Base-by-base conservation (phyloP, 2,113 vertebrate species). In the Platycercus adscitus region DNA sequence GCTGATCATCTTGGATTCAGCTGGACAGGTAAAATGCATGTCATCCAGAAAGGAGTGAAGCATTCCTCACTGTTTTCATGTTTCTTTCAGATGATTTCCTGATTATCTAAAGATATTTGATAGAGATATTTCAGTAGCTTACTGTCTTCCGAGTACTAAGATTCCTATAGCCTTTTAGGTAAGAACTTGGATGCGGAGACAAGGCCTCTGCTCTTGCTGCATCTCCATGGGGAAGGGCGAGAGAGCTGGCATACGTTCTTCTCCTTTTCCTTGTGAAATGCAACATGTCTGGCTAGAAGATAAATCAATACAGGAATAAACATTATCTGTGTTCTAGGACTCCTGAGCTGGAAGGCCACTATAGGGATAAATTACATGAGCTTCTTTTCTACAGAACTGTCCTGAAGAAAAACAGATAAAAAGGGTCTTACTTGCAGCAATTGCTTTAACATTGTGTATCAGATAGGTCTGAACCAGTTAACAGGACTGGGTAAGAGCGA, bases 1-100 rank as follows among this genome's bases (percentile, higher is more conserved):
- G 99, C 99, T 8, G 99, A 99, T 97, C 99, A 99, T 75, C 98
- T 99, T 89, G 99, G 99, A 97, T 99, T 99, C 98, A 99, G 99
- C 96, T 99, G 99, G 99, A 99, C 99, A 95, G 99, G 99, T 99
- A 98, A 97, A 82, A 78, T 11, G 17, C 73, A 28, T 0, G 1
- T 21, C 6, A 4, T 26, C 80, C 18, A 14, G 58, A 82, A 68
- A 60, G 47, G 41, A 72, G 37, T 9, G 50, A 16, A 73, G 10
- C 9, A 10, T 35, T 80, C 44, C 41, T 44, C 47, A 5, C 12
- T 71, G 21, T 37, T 52, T 50, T 39, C 10, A 0, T 65, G 9
- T n/a, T 88, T 75, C 17, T 81, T 69, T 76, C 63, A 53, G 35
- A 44, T 60, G 7, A 49, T 65, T 80, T 92, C 49, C n/a, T 53